A percentile compares a stretch with the other conserved stretches of the same genome.
Evolutionary conservation across 2,888 invertebrate genomes (phyloP).

Genomic region (Steinernema carpocapsae): DNA sequence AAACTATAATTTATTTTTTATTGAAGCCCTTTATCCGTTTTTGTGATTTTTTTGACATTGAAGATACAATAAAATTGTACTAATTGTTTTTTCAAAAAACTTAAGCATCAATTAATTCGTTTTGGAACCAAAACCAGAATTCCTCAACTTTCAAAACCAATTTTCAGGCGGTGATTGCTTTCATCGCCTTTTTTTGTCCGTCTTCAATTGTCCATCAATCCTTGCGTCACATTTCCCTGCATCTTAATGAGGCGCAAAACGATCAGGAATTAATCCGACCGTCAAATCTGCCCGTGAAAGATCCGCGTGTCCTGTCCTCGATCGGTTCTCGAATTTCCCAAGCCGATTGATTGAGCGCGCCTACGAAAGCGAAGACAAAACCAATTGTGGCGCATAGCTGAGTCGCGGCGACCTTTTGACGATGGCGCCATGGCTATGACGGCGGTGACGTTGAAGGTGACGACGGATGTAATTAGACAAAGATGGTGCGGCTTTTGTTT

Average conservation of each 20-base stretch:
- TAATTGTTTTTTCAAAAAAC: no score
- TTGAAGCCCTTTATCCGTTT: no score
- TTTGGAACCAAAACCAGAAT: no score
- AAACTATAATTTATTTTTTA: no score
- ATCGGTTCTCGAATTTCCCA: conserved; percentile 24
- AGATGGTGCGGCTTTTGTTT: conserved; percentile 22
- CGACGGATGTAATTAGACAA: conserved; percentile 23
- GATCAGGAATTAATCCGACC: conserved; percentile 7
- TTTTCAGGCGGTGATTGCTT: conserved; percentile 5
- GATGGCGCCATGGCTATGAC: background rate
- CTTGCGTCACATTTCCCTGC: background rate
- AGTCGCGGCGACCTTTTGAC: background rate
- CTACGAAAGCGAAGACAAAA: background rate
- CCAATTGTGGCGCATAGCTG: background rate
- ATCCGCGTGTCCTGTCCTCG: background rate
- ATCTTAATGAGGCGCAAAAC: conserved; percentile 27
- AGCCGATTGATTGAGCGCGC: conserved; percentile 25
- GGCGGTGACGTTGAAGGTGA: background rate
- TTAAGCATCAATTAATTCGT: no score
- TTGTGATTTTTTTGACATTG: no score
- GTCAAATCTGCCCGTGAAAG: background rate
- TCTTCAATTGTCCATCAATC: background rate
- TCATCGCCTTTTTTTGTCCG: conserved; percentile 26
- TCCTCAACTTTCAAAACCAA: background rate
- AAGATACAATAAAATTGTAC: no score